Conservation (phyloP, 1,140 invertebrate genomes). For the Penaeus chinensis region DNA sequence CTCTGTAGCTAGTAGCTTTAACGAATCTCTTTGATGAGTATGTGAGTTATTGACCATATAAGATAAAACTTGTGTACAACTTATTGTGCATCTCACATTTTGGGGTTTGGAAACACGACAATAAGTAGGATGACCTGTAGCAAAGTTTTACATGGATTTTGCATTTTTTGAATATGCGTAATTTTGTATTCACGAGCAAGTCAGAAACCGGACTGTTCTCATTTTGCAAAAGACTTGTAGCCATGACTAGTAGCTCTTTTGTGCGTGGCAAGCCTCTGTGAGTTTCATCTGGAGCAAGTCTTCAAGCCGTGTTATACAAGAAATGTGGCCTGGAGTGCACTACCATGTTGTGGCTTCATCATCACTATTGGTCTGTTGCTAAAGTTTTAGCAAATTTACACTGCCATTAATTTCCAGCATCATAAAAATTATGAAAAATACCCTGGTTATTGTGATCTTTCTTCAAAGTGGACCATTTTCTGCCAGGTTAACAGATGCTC, state of each 20-base stretch:
- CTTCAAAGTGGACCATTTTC: slow-evolving; percentile 32
- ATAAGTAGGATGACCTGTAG: slow-evolving; percentile 53
- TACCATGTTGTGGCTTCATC: slow-evolving; percentile 32
- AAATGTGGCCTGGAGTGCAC: slow-evolving; percentile 35
- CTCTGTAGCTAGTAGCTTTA: slow-evolving; percentile 49
- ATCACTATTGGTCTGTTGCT: slow-evolving; percentile 36
- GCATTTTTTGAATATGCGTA: slow-evolving; percentile 57
- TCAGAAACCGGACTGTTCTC: slow-evolving; percentile 51
- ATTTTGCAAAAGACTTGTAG: slow-evolving; percentile 46
- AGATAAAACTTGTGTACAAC: slow-evolving; percentile 42
- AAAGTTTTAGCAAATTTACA: slow-evolving; percentile 32
- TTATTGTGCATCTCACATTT: slow-evolving; percentile 47
- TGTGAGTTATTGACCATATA: slow-evolving; percentile 46
- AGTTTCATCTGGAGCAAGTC: slow-evolving; percentile 48
- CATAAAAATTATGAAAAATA: not conserved
- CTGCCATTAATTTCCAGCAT: slow-evolving; percentile 33
- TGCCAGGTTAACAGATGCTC: slow-evolving; percentile 36
- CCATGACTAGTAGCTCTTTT: slow-evolving; percentile 48
- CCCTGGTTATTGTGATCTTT: slow-evolving; percentile 39
- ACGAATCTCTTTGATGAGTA: slow-evolving; percentile 39
- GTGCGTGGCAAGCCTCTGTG: slow-evolving; percentile 49
- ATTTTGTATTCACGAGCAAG: slow-evolving; percentile 54
- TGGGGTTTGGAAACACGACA: slow-evolving; percentile 57
- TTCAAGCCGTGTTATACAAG: slow-evolving; percentile 48
- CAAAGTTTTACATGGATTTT: slow-evolving; percentile 56